Evolutionary conservation across 1,140 invertebrate genomes (phyloP), one percentile per base, ranked within the genome.

Genomic region (Neodiprion lecontei): DNA sequence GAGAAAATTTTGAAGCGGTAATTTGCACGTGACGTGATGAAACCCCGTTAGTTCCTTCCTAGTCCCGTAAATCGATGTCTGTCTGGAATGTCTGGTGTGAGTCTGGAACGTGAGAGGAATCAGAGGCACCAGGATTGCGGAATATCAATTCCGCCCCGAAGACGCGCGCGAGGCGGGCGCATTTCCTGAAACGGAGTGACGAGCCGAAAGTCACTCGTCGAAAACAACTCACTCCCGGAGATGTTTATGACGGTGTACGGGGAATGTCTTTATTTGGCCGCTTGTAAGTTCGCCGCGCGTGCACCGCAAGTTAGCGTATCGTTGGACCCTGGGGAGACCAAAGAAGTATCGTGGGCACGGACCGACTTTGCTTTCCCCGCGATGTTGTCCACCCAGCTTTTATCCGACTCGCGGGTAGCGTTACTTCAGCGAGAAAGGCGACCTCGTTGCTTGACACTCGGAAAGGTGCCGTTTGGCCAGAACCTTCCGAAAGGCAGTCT

Each of bases 191-290:
- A 17, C 53, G 53, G n/a, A 61, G n/a, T 17, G 53, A 61, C 53
- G 53, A 61, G 53, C 53, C 53, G 53, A 61, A 61, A 61, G 53
- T 61, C 53, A 61, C 5, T 61, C n/a, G 53, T 9, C 53, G 53
- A 61, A 72, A 72, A 75, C 74, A 61, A 72, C 74, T 75, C 74
- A 68, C 72, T 67, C 67, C 48, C 70, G 12, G 66, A 72, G 71
- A 75, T 75, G 74, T 75, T 75, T 75, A 75, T 75, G 70, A 75
- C 67, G 71, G 61, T 67, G 61, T 61, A 72, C 69, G 49, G 72
- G 53, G 66, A 61, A 72, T 71, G 21, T 75, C 70, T 75, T 72
- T 75, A 75, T 75, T 75, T 65, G 74, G 74, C 28, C 12, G 67
- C 53, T 8, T 66, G 40, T 61, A 17, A 61, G 53, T 61, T 61